These are phyloP conservation scores for Cyprinodon diabolis DNA, from an alignment of 2,797 vertebrate species.

Conservation along the genomic window DNA sequence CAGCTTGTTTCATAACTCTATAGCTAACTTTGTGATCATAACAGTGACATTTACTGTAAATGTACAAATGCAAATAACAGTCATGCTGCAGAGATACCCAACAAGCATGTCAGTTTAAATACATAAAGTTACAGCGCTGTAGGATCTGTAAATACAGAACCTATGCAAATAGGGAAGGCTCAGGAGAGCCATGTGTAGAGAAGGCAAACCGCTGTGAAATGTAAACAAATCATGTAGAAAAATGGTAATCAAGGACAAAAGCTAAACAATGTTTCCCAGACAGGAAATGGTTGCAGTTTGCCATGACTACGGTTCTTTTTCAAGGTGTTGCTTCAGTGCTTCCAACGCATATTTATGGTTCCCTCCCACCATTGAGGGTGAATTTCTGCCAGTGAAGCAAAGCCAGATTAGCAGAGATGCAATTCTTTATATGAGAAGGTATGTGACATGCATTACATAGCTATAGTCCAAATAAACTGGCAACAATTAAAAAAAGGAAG, in stretches of 20 bases:
- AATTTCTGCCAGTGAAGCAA: neutral
- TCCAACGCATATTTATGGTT: neutral
- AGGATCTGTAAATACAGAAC: conserved; percentile 1
- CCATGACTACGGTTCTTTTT: neutral
- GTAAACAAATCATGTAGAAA: conserved; percentile 42
- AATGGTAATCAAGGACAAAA: conserved; percentile 11
- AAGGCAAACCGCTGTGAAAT: conserved; percentile 27
- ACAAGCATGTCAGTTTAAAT: neutral
- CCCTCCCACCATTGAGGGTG: neutral
- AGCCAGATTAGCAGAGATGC: conserved; percentile 25
- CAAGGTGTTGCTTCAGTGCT: neutral
- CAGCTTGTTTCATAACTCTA: neutral
- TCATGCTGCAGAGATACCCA: too few species aligned
- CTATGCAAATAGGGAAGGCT: neutral
- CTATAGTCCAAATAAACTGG: too few species aligned
- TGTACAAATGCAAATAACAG: neutral
- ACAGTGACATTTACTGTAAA: neutral
- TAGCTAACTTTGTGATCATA: neutral
- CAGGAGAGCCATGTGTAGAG: conserved; percentile 11
- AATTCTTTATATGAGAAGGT: neutral
- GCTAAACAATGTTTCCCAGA: neutral
- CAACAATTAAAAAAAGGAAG: neutral
- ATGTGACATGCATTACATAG: conserved; percentile 12
- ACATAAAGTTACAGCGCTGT: neutral
- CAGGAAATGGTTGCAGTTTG: conserved; percentile 22